Base-by-base conservation (phyloP, 1,140 invertebrate genomes). In the Lordiphosa stackelbergi region DNA sequence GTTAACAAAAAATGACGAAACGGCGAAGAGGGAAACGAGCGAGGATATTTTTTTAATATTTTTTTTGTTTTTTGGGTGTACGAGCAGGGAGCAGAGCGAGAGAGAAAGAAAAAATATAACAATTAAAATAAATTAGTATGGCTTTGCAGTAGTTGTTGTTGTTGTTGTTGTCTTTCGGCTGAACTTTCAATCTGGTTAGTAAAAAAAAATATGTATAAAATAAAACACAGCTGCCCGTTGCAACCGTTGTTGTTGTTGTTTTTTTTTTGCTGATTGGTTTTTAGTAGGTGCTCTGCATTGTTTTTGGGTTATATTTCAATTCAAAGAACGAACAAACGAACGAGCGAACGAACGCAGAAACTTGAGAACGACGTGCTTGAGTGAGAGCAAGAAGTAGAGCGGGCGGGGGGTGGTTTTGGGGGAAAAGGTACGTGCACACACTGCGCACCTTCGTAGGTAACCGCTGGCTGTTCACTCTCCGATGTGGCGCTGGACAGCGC, bases 401-500 rank as follows among this genome's bases (percentile, higher is more conserved):
- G 16, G 16, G 16, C 53, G 11, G 45, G 22, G 19, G 22, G 13
- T 59, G 9, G 19, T 19, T 22, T 16, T 5, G 19, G 4, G 22
- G 22, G 22, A 5, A 24, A 5, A 46, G n/a, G 37, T 48, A 34
- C 74, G 74, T 79, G 74, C 74, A 79, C 74, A 79, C 61, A 64
- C 22, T 42, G 63, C 77, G 73, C 78, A 83, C 77, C 77, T 83
- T 83, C 72, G 61, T 84, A 72, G 57, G 54, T 35, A 51, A 77
- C 53, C 40, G 68, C 35, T 5, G 63, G 28, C 36, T 28, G 31
- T 36, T 49, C 37, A 43, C 12, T 40, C 37, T 54, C 41, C 38
- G 7, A 79, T 85, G 79, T 86, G 89, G 86, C 85, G 10, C 31
- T 48, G 11, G 36, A 24, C 41, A 55, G 48, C 22, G 90, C 40